These are phyloP conservation scores for Smittia aterrima DNA, from an alignment of 2,888 invertebrate genomes.

Conservation along the genomic window DNA sequence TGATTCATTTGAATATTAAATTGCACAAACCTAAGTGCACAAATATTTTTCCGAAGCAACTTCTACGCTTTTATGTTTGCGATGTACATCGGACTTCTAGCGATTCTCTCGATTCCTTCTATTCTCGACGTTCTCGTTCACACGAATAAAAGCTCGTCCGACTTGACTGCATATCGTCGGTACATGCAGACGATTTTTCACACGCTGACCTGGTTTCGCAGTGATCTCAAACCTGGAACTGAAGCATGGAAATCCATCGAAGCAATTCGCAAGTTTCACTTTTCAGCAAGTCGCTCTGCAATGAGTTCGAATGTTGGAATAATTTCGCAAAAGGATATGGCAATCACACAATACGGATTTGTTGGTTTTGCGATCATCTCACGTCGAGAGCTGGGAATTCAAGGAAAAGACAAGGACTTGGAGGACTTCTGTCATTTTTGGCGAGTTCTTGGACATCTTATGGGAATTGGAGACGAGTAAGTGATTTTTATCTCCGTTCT, in stretches of 20 bases:
- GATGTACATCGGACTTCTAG: constrained; percentile 73
- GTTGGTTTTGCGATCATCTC: constrained; percentile 7
- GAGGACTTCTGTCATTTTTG: constrained; percentile 32
- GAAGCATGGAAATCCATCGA: constrained; percentile 68
- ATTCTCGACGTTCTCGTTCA: constrained; percentile 69
- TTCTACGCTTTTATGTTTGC: constrained; percentile 67
- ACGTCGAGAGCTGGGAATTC: neutral
- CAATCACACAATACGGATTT: constrained; percentile 29
- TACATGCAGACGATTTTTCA: constrained; percentile 78
- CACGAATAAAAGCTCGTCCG: constrained; percentile 68
- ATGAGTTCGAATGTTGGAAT: constrained; percentile 55
- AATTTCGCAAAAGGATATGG: constrained; percentile 30
- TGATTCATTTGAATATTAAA: neutral
- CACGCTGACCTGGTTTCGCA: constrained; percentile 73
- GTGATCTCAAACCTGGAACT: constrained; percentile 63
- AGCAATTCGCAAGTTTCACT: constrained; percentile 66
- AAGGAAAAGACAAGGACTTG: neutral
- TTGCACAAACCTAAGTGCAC: constrained; percentile 63
- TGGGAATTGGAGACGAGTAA: constrained; percentile 25
- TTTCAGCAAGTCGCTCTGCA: constrained; percentile 59
- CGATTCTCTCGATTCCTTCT: constrained; percentile 71
- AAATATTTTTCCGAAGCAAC: constrained; percentile 68
- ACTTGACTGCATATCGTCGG: constrained; percentile 67
- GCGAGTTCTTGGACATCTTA: constrained; percentile 15
- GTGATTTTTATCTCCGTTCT: neutral